phyloP scores from a whole-genome alignment of 2,797 vertebrate genomes.

The Sebastes hubbsi region DNA sequence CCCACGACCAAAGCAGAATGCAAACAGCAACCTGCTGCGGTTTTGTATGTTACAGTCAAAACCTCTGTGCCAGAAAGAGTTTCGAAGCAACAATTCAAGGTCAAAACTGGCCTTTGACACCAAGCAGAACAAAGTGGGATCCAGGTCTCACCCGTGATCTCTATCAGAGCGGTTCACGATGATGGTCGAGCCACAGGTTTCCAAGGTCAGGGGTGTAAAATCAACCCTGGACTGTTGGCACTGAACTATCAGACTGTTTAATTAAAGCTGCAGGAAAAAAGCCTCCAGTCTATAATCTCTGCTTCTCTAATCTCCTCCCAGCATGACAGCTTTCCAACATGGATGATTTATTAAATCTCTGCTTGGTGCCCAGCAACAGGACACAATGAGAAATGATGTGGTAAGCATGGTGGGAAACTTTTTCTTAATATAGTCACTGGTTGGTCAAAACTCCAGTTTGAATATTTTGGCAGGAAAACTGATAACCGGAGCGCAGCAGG shows the following conservation, averaged over 20 bases:
- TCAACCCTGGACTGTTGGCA: constrained; percentile 26
- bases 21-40: constrained; percentile 62
- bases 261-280: constrained; percentile 62
- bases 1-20: constrained; percentile 45
- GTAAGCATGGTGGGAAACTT: constrained; percentile 53
- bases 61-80: constrained; percentile 1
- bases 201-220: constrained; percentile 12
- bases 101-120: constrained; percentile 26
- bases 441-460: neutral
- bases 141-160: neutral
- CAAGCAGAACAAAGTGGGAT: neutral
- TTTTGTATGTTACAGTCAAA: constrained; percentile 45
- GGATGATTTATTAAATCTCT: constrained; percentile 68
- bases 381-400: constrained; percentile 33
- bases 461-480: neutral
- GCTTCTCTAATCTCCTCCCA: constrained; percentile 65
- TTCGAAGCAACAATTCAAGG: neutral
- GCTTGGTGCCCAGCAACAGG: constrained; percentile 56
- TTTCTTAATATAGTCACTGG: neutral
- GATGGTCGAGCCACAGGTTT: neutral
- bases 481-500: neutral
- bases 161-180: neutral
- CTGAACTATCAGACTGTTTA: constrained; percentile 55
- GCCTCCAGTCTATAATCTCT: constrained; percentile 43
- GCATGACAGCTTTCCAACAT: constrained; percentile 62